phyloP scores from a whole-genome alignment of 2,113 vertebrate genomes.

The Lathamus discolor region DNA sequence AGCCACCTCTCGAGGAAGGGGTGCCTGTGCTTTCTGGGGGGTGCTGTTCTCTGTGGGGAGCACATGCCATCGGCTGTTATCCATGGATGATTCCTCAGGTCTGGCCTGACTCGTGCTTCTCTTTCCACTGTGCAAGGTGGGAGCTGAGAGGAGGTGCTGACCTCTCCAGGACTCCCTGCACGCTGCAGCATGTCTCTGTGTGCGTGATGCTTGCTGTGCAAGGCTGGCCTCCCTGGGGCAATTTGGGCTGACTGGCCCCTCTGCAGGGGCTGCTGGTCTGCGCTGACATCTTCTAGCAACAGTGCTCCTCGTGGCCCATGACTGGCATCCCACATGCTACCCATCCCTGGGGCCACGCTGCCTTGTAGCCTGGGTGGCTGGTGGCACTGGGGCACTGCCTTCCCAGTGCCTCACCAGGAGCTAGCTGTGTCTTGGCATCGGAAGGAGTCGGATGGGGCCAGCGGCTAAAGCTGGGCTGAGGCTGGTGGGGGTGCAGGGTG shows the following conservation, averaged over 20 bases:
- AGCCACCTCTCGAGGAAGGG: neutral
- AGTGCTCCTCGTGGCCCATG: neutral
- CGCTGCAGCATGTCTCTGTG: neutral
- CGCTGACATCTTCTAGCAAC: accelerated
- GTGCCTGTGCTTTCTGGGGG: neutral
- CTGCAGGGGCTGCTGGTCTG: neutral
- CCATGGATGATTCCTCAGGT: neutral
- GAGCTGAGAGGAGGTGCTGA: neutral
- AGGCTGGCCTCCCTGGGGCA: neutral
- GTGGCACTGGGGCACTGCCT: neutral
- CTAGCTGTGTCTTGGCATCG: accelerated
- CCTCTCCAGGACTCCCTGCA: accelerated
- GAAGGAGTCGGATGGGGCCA: neutral
- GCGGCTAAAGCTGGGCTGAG: neutral
- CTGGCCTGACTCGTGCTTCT: neutral
- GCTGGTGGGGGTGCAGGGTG: neutral
- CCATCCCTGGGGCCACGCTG: neutral
- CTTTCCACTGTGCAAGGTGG: neutral
- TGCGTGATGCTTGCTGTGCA: neutral
- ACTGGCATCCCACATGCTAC: neutral
- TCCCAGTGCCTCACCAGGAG: neutral
- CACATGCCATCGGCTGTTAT: neutral
- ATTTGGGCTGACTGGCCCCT: neutral
- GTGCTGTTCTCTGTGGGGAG: neutral
- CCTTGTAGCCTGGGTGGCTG: neutral